These are phyloP conservation scores for Eurytoma adleriae DNA, from an alignment of 2,888 invertebrate species.

Conservation along the genomic window DNA sequence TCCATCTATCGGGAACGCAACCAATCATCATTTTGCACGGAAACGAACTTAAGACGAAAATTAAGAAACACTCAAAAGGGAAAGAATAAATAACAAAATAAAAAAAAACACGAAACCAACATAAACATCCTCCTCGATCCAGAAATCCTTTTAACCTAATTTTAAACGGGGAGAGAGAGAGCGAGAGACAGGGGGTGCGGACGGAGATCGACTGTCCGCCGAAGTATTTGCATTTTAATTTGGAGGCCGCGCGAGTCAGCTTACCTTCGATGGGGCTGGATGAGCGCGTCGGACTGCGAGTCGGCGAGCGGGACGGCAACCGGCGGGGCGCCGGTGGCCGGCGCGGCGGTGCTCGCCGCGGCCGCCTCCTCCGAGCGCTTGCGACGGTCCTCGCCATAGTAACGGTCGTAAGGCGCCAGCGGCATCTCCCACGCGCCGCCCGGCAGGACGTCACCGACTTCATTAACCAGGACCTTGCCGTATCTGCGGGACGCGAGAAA, in stretches of 20 bases:
- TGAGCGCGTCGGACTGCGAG: not conserved
- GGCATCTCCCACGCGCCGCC: slow-evolving; percentile 55
- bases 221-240: too few species aligned
- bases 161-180: too few species aligned
- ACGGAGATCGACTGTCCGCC: too few species aligned
- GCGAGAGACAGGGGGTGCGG: too few species aligned
- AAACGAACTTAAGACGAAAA: too few species aligned
- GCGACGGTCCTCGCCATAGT: slow-evolving; percentile 67
- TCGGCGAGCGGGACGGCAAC: not conserved
- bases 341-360: not conserved
- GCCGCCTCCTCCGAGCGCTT: slow-evolving; percentile 67
- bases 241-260: not conserved
- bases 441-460: slow-evolving; percentile 66
- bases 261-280: slow-evolving; percentile 55
- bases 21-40: too few species aligned
- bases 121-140: too few species aligned
- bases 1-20: too few species aligned
- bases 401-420: slow-evolving; percentile 66
- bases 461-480: slow-evolving; percentile 68
- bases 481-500: slow-evolving; percentile 60
- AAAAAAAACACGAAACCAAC: too few species aligned
- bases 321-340: not conserved
- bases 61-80: too few species aligned
- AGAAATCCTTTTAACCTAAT: too few species aligned
- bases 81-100: too few species aligned